These are phyloP conservation scores for Chironomus striatipennis DNA, from an alignment of 1,140 invertebrate species.

Conservation along the genomic window DNA sequence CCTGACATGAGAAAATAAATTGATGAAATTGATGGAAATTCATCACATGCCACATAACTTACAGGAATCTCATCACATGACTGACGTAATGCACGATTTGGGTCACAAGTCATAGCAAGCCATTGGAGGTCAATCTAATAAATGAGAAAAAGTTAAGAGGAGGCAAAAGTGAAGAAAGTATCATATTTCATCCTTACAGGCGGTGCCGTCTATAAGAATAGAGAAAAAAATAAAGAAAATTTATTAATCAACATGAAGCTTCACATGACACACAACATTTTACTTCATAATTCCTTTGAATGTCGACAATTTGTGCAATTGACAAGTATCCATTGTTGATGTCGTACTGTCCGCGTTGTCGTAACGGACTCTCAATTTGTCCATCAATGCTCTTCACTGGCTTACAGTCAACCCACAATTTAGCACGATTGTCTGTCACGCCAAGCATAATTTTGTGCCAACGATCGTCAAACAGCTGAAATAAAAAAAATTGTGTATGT, in stretches of 20 bases:
- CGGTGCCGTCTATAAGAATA: not conserved
- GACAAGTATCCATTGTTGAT: conserved; percentile 54
- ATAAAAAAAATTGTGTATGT: not conserved
- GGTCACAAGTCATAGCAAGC: conserved; percentile 71
- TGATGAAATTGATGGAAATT: not conserved
- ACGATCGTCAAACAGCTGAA: conserved; percentile 58
- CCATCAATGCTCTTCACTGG: conserved; percentile 31
- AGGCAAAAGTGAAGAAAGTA: not conserved
- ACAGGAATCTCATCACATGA: conserved; percentile 62
- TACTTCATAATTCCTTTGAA: conserved; percentile 53
- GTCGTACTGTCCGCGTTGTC: conserved; percentile 51
- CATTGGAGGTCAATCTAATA: conserved; percentile 69
- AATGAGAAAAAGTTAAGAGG: conserved; percentile 26
- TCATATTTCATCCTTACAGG: not conserved
- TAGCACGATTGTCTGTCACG: conserved; percentile 51
- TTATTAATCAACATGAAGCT: not conserved
- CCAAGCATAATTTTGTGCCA: conserved; percentile 76
- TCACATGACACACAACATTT: conserved; percentile 32
- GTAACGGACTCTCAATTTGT: conserved; percentile 38
- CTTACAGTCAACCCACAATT: conserved; percentile 63
- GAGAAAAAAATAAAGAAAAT: conserved; percentile 14
- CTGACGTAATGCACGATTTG: conserved; percentile 57
- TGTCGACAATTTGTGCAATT: conserved; percentile 50
- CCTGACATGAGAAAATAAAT: not conserved
- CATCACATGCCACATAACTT: conserved; percentile 31